Conservation (phyloP, 92 coral and sea anemone genomes). For the Heteractis magnifica region DNA sequence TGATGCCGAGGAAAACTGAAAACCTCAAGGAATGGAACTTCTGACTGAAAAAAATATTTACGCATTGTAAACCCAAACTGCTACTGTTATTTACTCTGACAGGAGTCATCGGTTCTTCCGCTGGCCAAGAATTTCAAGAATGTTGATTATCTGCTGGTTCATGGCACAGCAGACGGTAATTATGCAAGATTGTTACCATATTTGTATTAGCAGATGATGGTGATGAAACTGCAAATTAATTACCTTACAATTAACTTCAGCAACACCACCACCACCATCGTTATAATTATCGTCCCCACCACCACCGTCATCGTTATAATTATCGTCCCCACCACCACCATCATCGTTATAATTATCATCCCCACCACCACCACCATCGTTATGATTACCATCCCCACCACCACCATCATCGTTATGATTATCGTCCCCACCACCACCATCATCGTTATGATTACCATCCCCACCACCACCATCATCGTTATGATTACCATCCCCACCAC, state of each 20-base stretch:
- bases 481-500: background rate
- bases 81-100: background rate
- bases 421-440: too few relatives aligned
- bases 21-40: too few relatives aligned
- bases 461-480: background rate
- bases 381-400: too few relatives aligned
- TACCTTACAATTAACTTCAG: too few relatives aligned
- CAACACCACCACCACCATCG: background rate
- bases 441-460: too few relatives aligned
- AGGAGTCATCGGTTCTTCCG: constrained; percentile 82
- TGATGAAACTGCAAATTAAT: too few relatives aligned
- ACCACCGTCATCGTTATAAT: background rate
- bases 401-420: too few relatives aligned
- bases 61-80: background rate
- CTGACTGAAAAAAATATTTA: too few relatives aligned
- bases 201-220: background rate
- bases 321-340: too few relatives aligned
- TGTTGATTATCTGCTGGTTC: constrained; percentile 73
- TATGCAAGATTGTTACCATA: background rate
- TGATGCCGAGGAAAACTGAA: too few relatives aligned
- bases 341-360: background rate
- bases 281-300: background rate
- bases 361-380: background rate
- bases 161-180: constrained; percentile 94
- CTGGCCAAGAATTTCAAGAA: constrained; percentile 66